These are phyloP conservation scores for Halocynthia aurantium DNA, from an alignment of 23 tunicate genomes.

Conservation along the genomic window DNA sequence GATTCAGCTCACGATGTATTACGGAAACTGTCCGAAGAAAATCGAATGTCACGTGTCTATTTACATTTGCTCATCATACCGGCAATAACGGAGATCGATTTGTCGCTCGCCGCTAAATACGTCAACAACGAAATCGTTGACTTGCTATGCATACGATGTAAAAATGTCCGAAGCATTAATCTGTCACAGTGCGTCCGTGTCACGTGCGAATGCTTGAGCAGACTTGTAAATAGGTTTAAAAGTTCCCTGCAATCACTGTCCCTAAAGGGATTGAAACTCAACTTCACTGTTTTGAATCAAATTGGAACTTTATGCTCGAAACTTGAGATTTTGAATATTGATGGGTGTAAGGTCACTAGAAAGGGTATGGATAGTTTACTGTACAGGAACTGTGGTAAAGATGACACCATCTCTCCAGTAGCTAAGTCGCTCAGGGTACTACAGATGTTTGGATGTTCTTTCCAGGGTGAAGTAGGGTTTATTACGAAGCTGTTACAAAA, in stretches of 20 bases:
- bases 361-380: neutral
- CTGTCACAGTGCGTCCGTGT: conserved; percentile 19
- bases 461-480: neutral
- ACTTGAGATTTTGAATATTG: conserved; percentile 8
- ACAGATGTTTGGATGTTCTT: conserved; percentile 12
- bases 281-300: conserved; percentile 5
- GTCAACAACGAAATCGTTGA: conserved; percentile 30
- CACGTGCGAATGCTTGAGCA: neutral
- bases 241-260: neutral
- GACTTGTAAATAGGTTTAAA: conserved; percentile 18
- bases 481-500: neutral
- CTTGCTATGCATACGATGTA: conserved; percentile 17
- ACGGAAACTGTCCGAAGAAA: neutral
- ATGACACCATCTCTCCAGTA: neutral
- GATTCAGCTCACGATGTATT: neutral
- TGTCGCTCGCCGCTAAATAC: neutral
- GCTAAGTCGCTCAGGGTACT: neutral
- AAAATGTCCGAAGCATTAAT: neutral
- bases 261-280: conserved; percentile 2
- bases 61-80: conserved; percentile 41
- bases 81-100: conserved; percentile 17
- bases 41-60: conserved; percentile 11
- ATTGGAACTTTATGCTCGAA: conserved; percentile 18
- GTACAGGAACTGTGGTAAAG: neutral
- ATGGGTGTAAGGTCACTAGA: conserved; percentile 3